Evolutionary conservation across 1,140 invertebrate species (phyloP), one percentile per base, ranked within the genome.

Genomic region (Scaptomyza pallida): DNA sequence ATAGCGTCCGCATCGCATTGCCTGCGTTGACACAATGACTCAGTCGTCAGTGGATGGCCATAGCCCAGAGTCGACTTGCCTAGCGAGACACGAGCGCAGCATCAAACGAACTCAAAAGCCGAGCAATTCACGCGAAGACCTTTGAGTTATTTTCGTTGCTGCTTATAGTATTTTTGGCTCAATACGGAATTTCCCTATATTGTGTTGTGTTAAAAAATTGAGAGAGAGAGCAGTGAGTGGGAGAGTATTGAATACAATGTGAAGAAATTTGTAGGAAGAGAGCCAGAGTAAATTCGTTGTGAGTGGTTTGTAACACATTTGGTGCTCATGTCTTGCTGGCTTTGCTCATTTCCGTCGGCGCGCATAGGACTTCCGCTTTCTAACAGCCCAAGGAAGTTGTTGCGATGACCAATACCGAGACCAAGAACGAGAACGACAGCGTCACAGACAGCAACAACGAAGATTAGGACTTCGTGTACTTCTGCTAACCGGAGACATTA

Each of bases 371-470:
- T 81, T 85, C 73, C 81, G 73, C 26, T 65, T 54, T 78, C 60
- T 76, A 78, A 57, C 59, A 70, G 60, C 70, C 65, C 68, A 86
- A 86, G 81, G 76, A 83, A 83, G 81, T 86, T 80, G 81, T 86
- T 79, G 75, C 75, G 47, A 63, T 48, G 55, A 26, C 41, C 48
- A 17, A 47, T n/a, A 55, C 23, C 21, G 13, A 13, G 13, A 13
- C 71, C 68, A 70, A 50, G 62, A 67, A 57, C 56, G 56, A 52
- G 23, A 26, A 4, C 6, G 26, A 30, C 51, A 68, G 69, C 15
- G 26, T n/a, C n/a, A n/a, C n/a, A n/a, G n/a, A 43, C 50, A 59
- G 37, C 57, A 37, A 10, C 12, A 17, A 23, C 16, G 51, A 19
- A 37, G 13, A 45, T 17, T 40, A 51, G 47, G 5, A 51, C 57